Percentiles rank a stretch among this genome's conserved stretches.
Evolutionary conservation across 1,140 invertebrate genomes (phyloP).

Genomic region (Aphelenchoides besseyi): DNA sequence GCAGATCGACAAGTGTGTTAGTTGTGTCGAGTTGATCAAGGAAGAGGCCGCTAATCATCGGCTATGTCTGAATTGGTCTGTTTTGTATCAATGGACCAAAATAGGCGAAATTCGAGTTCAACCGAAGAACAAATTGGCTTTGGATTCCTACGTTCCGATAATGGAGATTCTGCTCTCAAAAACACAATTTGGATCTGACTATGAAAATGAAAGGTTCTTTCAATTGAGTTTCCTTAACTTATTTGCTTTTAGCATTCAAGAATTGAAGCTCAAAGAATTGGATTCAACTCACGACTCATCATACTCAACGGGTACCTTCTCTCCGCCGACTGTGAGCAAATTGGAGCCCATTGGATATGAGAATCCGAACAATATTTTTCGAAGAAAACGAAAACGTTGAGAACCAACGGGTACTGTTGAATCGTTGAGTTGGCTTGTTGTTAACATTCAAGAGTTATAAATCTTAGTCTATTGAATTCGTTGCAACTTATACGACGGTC

Average conservation of each 20-base stretch:
- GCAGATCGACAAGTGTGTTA: background rate
- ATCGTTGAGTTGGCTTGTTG: slow-evolving; percentile 4
- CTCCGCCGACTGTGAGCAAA: background rate
- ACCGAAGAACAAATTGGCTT: background rate
- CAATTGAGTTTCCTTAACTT: background rate
- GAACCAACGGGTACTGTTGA: background rate
- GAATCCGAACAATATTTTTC: background rate
- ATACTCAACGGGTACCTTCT: background rate
- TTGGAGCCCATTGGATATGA: slow-evolving; percentile 9
- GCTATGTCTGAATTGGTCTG: background rate
- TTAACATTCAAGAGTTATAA: background rate
- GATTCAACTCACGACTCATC: background rate
- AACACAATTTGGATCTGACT: background rate
- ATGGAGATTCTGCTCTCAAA: background rate
- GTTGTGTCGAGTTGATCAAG: background rate
- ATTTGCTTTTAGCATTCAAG: slow-evolving; percentile 10
- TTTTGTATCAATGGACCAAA: background rate
- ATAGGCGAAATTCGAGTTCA: background rate
- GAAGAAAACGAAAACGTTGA: background rate
- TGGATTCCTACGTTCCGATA: background rate
- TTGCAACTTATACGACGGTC: too few relatives aligned
- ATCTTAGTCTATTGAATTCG: too few relatives aligned
- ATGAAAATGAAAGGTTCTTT: background rate
- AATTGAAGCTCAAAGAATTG: background rate
- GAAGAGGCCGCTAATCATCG: background rate